Percentiles rank a stretch among this genome's conserved stretches.
Evolutionary conservation across 2,113 vertebrate species (phyloP).

Genomic region (Pavo muticus): DNA sequence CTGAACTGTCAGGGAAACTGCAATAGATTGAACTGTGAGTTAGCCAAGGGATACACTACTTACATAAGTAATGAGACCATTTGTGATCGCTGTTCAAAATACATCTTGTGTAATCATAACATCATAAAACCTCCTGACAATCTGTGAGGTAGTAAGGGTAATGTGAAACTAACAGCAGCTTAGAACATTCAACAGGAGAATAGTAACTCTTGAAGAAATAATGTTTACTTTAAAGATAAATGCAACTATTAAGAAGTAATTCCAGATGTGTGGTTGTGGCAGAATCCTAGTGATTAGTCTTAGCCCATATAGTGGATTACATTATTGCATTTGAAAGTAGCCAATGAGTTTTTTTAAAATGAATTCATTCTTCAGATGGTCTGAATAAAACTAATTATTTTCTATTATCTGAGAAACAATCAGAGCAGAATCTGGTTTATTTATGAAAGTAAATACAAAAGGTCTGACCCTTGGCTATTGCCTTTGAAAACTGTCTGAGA

Average conservation of each 20-base stretch:
- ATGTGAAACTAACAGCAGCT: background rate
- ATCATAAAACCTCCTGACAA: constrained; percentile 13
- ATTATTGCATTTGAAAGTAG: constrained; percentile 14
- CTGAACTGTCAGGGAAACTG: background rate
- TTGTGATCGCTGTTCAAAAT: constrained; percentile 6
- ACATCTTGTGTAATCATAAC: background rate
- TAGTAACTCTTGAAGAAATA: constrained; percentile 53
- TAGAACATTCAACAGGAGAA: constrained; percentile 36
- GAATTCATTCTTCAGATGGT: constrained; percentile 58
- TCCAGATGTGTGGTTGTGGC: constrained; percentile 65
- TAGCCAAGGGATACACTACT: background rate
- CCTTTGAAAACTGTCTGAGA: constrained; percentile 65
- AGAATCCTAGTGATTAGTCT: constrained; percentile 27
- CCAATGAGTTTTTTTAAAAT: constrained; percentile 34
- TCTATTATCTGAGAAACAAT: constrained; percentile 52
- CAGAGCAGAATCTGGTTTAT: constrained; percentile 33
- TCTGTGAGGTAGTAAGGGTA: background rate
- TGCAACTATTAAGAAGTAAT: constrained; percentile 53
- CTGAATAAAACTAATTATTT: constrained; percentile 48
- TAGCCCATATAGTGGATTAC: constrained; percentile 18
- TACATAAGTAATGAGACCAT: background rate
- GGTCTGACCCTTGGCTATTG: constrained; percentile 44
- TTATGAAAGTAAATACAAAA: constrained; percentile 67
- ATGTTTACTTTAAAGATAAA: constrained; percentile 54
- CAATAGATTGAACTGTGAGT: background rate